phyloP scores from a whole-genome alignment of 2,113 vertebrate species.

The Copsychus sechellarum region DNA sequence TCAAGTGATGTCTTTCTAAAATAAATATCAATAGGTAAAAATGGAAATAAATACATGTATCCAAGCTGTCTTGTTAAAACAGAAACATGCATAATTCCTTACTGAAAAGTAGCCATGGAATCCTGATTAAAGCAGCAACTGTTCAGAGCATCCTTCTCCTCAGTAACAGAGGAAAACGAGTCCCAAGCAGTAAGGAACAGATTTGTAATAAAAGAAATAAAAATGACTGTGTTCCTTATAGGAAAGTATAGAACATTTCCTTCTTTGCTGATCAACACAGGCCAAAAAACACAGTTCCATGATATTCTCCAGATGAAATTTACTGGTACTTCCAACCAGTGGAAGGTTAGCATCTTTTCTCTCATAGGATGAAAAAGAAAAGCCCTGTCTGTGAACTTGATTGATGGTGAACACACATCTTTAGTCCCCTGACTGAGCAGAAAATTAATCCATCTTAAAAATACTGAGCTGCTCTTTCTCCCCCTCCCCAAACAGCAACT shows the following conservation, averaged over 20 bases:
- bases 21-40: constrained; percentile 49
- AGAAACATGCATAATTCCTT: not conserved
- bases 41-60: not conserved
- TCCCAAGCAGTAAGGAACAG: constrained; percentile 1
- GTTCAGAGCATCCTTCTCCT: not conserved
- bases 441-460: not conserved
- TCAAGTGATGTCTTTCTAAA: constrained; percentile 32
- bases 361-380: not conserved
- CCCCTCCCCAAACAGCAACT: not conserved
- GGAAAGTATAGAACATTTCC: constrained; percentile 19
- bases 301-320: not conserved
- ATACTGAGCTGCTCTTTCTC: not conserved
- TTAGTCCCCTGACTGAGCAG: not conserved
- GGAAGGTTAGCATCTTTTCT: not conserved
- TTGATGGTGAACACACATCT: not conserved
- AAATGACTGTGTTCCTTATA: not conserved
- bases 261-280: not conserved
- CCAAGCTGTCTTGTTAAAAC: not conserved
- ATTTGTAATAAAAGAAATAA: not conserved
- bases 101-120: not conserved
- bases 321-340: not conserved
- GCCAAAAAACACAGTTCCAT: not conserved
- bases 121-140: not conserved
- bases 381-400: not conserved
- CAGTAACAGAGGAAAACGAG: not conserved